Percentiles rank a stretch among this genome's conserved stretches.
These are phyloP conservation scores for Tinamus major DNA, from an alignment of 2,797 vertebrate genomes.

Conservation along the genomic window DNA sequence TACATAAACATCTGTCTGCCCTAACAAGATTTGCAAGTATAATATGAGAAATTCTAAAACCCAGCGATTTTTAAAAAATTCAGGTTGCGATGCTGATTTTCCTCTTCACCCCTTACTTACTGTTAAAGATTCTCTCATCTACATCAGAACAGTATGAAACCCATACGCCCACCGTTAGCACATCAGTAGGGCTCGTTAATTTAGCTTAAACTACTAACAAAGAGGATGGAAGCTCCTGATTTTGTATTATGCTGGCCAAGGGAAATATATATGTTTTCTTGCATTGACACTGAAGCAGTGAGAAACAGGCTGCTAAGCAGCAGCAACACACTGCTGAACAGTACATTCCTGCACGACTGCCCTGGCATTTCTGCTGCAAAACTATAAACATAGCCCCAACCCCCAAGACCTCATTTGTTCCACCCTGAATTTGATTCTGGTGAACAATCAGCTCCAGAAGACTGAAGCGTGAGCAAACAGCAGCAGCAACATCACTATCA, in stretches of 20 bases:
- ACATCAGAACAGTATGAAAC: not conserved
- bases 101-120: not conserved
- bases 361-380: not conserved
- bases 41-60: slow-evolving; percentile 8
- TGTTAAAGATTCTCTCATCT: not conserved
- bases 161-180: not conserved
- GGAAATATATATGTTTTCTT: not conserved
- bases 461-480: not conserved
- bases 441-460: not conserved
- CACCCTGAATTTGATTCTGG: not conserved
- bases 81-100: slow-evolving; percentile 8
- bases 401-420: not conserved
- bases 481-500: not conserved
- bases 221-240: not conserved
- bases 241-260: not conserved
- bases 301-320: not conserved
- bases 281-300: not conserved
- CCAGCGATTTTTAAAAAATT: not conserved
- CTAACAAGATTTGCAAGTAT: slow-evolving; percentile 13
- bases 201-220: not conserved
- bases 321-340: not conserved
- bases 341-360: not conserved
- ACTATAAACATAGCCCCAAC: not conserved
- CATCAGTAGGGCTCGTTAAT: not conserved
- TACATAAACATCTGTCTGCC: not conserved